Evolutionary conservation across 1,140 invertebrate species (phyloP).

Genomic region (Trypoxylus dichotomus): DNA sequence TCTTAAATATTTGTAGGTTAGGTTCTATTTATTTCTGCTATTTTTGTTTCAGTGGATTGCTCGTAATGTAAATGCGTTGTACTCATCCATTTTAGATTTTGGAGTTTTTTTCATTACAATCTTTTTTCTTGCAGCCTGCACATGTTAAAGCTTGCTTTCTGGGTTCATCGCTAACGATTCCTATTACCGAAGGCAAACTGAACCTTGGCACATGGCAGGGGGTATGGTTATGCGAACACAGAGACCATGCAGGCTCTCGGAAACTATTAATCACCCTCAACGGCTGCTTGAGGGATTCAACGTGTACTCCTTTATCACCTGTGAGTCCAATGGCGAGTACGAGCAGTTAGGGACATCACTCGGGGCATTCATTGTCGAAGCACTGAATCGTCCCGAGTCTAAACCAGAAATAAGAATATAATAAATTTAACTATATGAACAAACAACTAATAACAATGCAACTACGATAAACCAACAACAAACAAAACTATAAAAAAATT

Average conservation of each 20-base stretch:
- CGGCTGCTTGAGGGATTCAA: constrained; percentile 80
- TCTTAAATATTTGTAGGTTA: too few species aligned
- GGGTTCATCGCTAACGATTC: constrained; percentile 92
- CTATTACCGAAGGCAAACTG: constrained; percentile 92
- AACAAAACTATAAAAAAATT: too few species aligned
- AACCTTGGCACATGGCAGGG: constrained; percentile 97
- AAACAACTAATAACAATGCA: not conserved
- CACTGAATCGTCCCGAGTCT: constrained; percentile 50
- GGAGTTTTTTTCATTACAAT: not conserved
- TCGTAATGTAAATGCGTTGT: too few species aligned
- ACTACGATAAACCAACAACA: not conserved
- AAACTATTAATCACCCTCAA: constrained; percentile 91
- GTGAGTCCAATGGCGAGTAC: constrained; percentile 83
- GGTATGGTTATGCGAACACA: constrained; percentile 96
- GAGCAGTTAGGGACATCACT: constrained; percentile 78
- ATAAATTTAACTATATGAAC: not conserved
- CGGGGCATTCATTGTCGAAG: constrained; percentile 53
- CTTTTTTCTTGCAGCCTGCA: constrained; percentile 74
- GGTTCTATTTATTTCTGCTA: too few species aligned
- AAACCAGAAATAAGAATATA: not conserved
- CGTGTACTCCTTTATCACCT: constrained; percentile 79
- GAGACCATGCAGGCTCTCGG: constrained; percentile 90
- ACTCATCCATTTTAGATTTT: too few species aligned
- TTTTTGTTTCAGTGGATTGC: too few species aligned
- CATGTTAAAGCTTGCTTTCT: constrained; percentile 97